Evolutionary conservation across 2,888 invertebrate genomes (phyloP).

Genomic region (Patella depressa): DNA sequence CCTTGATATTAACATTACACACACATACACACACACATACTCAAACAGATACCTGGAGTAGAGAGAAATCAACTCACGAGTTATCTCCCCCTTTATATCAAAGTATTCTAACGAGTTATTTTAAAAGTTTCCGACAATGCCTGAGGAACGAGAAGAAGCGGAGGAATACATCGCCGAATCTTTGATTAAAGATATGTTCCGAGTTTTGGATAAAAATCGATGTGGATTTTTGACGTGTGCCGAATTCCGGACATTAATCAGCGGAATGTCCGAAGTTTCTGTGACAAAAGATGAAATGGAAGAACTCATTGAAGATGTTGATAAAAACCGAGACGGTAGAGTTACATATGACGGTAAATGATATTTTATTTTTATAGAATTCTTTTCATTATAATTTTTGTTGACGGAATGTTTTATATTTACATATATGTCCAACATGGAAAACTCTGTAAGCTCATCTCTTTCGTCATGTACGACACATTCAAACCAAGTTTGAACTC

Average conservation of each 20-base stretch:
- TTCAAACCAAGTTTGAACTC: too few relatives aligned
- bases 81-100: too few relatives aligned
- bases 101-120: too few relatives aligned
- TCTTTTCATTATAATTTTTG: too few relatives aligned
- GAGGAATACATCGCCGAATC: slow-evolving; percentile 11
- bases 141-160: neutral
- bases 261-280: slow-evolving; percentile 13
- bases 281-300: slow-evolving; percentile 18
- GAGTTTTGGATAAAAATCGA: slow-evolving; percentile 23
- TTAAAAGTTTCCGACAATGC: neutral
- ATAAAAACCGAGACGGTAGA: slow-evolving; percentile 25
- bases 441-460: too few relatives aligned
- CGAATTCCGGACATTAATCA: slow-evolving; percentile 17
- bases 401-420: too few relatives aligned
- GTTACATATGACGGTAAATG: slow-evolving; percentile 23
- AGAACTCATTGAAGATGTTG: slow-evolving; percentile 21
- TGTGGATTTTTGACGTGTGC: slow-evolving; percentile 18
- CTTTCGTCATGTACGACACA: too few relatives aligned
- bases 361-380: neutral
- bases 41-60: too few relatives aligned
- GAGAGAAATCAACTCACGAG: too few relatives aligned
- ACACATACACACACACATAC: too few relatives aligned
- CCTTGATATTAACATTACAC: too few relatives aligned
- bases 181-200: slow-evolving; percentile 20
- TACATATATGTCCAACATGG: too few relatives aligned